Evolutionary conservation across 2,797 vertebrate genomes (phyloP), one percentile per base, ranked within the genome.

Genomic region (Margarornis squamiger): DNA sequence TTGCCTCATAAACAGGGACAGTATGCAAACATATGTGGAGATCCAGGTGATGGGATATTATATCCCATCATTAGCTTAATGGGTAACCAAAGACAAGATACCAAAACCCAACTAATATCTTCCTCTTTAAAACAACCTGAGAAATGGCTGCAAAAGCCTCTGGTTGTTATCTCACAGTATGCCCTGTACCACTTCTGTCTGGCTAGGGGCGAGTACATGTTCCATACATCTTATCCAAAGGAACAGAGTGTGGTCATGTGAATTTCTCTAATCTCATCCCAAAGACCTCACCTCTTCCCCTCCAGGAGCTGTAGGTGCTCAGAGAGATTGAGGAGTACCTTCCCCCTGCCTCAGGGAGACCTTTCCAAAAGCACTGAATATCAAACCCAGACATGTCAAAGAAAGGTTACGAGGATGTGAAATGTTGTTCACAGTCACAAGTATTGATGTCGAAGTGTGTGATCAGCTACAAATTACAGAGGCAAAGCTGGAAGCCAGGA

Each of bases 371-470:
- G n/a, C 0, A 0, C 30, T 90, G 88, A 88, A 34, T 45, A 76
- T 36, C 72, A 88, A 79, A 48, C 55, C 20, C 43, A 82, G 92
- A 15, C 90, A 76, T 57, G 81, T 88, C 67, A 77, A 66, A 26
- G 41, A 80, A 93, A 92, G 77, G 71, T 86, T 82, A 66, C 1
- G 0, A 12, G 15, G 88, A 81, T 54, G 58, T 63, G 49, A 81
- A 84, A 71, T 2, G 1, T 10, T 52, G 34, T 77, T 83, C 27
- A 16, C 36, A 54, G 84, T 16, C 54, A 73, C 89, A 79, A 48
- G 59, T 68, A 83, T 58, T n/a, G 74, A 82, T 76, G 80, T 29
- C 74, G 70, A 59, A 76, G 57, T 6, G 30, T 46, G 3, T 2
- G 20, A 81, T 78, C 62, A 78, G 70, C 71, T 67, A 36, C 0